Evolutionary conservation across 2,797 vertebrate genomes (phyloP).

Genomic region (Apogon talboti): DNA sequence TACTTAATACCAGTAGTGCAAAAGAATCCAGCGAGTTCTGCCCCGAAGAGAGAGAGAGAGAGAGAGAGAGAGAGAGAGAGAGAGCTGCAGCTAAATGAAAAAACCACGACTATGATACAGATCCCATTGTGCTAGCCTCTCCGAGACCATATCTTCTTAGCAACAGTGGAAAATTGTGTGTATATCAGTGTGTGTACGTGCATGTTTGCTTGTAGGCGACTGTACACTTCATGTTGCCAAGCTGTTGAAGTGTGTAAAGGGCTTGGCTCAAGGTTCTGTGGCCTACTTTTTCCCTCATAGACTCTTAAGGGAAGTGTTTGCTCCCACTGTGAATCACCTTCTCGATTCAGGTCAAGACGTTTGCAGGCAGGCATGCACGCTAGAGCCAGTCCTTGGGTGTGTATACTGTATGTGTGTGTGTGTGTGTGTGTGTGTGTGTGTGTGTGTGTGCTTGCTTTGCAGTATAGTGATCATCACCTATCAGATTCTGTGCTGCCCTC

Average conservation of each 20-base stretch:
- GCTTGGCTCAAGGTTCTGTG: conserved; percentile 39
- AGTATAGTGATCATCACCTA: neutral
- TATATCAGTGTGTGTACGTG: neutral
- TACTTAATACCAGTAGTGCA: conserved; percentile 27
- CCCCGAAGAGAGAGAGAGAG: too few relatives aligned
- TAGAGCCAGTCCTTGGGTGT: conserved; percentile 8
- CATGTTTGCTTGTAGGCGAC: neutral
- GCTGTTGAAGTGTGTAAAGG: conserved; percentile 19
- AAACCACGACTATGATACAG: conserved; percentile 29
- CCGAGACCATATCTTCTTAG: conserved; percentile 13
- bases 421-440: too few relatives aligned
- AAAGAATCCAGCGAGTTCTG: conserved; percentile 1
- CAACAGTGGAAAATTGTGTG: neutral
- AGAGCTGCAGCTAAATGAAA: conserved; percentile 12
- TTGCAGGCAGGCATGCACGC: conserved; percentile 37
- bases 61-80: too few relatives aligned
- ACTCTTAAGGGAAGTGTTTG: conserved; percentile 34
- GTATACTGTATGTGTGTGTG: too few relatives aligned
- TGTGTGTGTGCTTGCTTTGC: neutral
- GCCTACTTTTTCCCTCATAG: conserved; percentile 46
- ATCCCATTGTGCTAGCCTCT: conserved; percentile 26
- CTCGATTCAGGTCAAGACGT: conserved; percentile 53
- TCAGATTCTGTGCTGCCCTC: conserved; percentile 39
- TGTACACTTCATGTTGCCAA: conserved; percentile 11
- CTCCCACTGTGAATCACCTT: conserved; percentile 46